Evolutionary conservation across 2,797 vertebrate genomes (phyloP).

Genomic region (Pipistrellus pipistrellus): DNA sequence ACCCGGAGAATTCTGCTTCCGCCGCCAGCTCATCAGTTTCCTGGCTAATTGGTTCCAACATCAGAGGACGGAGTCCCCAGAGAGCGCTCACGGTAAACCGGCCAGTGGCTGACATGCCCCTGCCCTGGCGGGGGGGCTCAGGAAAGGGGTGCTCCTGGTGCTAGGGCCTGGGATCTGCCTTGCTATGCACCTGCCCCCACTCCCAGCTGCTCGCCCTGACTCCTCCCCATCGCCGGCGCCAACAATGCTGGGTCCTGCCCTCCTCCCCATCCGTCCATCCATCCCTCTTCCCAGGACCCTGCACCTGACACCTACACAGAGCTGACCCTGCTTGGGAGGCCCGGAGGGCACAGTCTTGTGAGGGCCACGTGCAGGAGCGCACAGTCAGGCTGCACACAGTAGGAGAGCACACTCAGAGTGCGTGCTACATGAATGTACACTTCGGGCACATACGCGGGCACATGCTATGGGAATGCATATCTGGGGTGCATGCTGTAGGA

Average conservation of each 20-base stretch:
- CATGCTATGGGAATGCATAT: rapidly evolving
- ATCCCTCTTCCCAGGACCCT: not conserved
- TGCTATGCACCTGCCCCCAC: not conserved
- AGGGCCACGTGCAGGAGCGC: not conserved
- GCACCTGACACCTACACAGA: not conserved
- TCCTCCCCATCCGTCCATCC: not conserved
- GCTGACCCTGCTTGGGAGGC: not conserved
- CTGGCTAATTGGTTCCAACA: constrained; percentile 1
- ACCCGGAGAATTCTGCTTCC: constrained; percentile 24
- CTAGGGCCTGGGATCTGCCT: not conserved
- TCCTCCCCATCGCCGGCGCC: not conserved
- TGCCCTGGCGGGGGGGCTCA: not conserved
- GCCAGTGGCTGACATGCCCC: not conserved
- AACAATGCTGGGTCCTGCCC: not conserved
- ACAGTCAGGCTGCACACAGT: not conserved
- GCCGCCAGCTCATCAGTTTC: not conserved
- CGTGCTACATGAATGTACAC: too few species aligned
- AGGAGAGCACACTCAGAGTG: not conserved
- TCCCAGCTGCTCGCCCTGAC: not conserved
- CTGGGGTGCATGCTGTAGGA: too few species aligned
- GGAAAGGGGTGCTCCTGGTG: not conserved
- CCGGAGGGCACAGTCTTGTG: too few species aligned
- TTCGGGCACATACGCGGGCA: not conserved
- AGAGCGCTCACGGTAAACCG: not conserved
- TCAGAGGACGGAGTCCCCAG: not conserved